These are phyloP conservation scores for Ophion costatus DNA, from an alignment of 2,888 invertebrate species.

Conservation along the genomic window DNA sequence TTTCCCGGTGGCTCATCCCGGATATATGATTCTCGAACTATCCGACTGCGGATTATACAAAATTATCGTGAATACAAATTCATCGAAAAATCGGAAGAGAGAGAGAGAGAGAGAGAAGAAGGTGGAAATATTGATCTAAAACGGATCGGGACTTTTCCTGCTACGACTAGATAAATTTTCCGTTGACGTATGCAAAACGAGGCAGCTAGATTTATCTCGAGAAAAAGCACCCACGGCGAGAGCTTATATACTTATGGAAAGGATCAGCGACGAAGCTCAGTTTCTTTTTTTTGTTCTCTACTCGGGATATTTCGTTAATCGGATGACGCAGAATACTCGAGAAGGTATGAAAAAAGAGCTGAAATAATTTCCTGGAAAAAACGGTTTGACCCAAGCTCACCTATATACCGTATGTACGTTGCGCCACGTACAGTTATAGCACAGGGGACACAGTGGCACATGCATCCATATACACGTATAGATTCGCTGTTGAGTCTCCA, in stretches of 20 bases:
- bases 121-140: conserved; percentile 21
- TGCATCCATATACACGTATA: conserved; percentile 1
- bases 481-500: conserved; percentile 37
- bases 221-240: conserved; percentile 21
- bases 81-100: not conserved
- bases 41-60: conserved; percentile 44
- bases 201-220: conserved; percentile 31
- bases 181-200: conserved; percentile 31
- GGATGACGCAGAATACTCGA: conserved; percentile 47
- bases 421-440: not conserved
- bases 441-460: not conserved
- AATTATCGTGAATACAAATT: conserved; percentile 29
- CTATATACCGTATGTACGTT: not conserved
- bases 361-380: conserved; percentile 45
- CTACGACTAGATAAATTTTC: conserved; percentile 25
- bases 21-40: conserved; percentile 25
- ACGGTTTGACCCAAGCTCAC: conserved; percentile 32
- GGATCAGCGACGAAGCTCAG: conserved; percentile 42
- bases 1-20: conserved; percentile 2
- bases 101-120: not conserved
- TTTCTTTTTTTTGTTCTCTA: conserved; percentile 2
- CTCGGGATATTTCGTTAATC: conserved; percentile 51
- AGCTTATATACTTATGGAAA: conserved; percentile 40
- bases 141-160: conserved; percentile 22
- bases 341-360: conserved; percentile 39